Percentiles rank a stretch among this genome's conserved stretches.
phyloP scores from a whole-genome alignment of 1,140 invertebrate species.

The Reticulitermes speratus region DNA sequence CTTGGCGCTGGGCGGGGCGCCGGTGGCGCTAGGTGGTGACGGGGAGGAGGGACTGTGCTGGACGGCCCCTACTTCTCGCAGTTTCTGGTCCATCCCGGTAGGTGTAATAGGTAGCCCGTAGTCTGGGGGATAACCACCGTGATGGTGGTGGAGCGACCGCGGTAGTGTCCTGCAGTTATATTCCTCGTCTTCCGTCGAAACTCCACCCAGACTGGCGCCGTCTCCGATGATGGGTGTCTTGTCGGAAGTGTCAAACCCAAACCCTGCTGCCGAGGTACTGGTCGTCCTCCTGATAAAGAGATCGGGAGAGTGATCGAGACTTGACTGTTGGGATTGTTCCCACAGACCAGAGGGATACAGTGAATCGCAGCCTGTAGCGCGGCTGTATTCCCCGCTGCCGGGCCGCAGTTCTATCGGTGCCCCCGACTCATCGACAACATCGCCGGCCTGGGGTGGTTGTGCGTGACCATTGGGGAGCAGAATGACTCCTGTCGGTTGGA shows the following conservation, averaged over 20 bases:
- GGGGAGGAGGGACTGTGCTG: slow-evolving; percentile 43
- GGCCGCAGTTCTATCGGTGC: slow-evolving; percentile 45
- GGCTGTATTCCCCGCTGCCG: slow-evolving; percentile 67
- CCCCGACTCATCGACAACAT: not conserved
- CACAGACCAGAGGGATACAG: slow-evolving; percentile 70
- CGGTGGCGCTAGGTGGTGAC: slow-evolving; percentile 38
- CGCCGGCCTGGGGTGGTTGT: not conserved
- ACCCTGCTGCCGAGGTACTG: slow-evolving; percentile 52
- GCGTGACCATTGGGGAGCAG: not conserved
- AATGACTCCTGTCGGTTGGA: not conserved
- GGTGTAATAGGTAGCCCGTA: slow-evolving; percentile 71
- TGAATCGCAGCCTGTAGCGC: slow-evolving; percentile 62
- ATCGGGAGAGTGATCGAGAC: slow-evolving; percentile 60
- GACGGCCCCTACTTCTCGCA: slow-evolving; percentile 41
- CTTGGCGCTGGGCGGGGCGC: slow-evolving; percentile 60
- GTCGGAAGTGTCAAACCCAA: slow-evolving; percentile 60
- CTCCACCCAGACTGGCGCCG: slow-evolving; percentile 55
- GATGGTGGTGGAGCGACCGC: slow-evolving; percentile 35
- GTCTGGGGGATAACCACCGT: slow-evolving; percentile 66
- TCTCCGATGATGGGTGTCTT: slow-evolving; percentile 73
- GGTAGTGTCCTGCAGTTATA: slow-evolving; percentile 43
- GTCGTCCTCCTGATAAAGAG: slow-evolving; percentile 53
- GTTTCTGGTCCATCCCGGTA: slow-evolving; percentile 37
- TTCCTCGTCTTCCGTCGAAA: slow-evolving; percentile 50
- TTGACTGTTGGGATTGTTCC: slow-evolving; percentile 56